Evolutionary conservation across 2,888 invertebrate species (phyloP), one percentile per base, ranked within the genome.

Genomic region (Elaeidobius kamerunicus): DNA sequence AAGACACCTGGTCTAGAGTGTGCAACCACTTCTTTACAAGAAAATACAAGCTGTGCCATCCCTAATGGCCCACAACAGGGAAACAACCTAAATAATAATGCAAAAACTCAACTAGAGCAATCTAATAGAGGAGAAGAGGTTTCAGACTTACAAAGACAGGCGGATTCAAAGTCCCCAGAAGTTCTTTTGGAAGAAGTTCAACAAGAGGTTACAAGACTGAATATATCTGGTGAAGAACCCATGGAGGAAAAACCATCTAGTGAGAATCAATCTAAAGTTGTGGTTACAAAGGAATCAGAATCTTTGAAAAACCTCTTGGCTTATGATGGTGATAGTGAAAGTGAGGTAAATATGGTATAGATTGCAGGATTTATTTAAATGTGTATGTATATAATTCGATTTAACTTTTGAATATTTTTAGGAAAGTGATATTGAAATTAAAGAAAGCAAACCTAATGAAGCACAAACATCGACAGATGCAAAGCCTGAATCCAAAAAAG

Each of bases 271-370:
- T 47, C 47, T 14, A 41, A 47, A 17, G 53, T 56, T 9, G 48
- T 50, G 7, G 23, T 53, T 41, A 53, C 45, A 9, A 49, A 17
- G 16, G 20, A 52, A 34, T 32, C 45, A 15, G 56, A 52, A 9
- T 52, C 56, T 30, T 49, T 56, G 11, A 49, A 35, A 20, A 49
- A 42, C 12, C 39, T 56, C 20, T 23, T 50, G 35, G 19, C 19
- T 4, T 56, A 56, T 53, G 42, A 45, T 45, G 32, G 40, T 11
- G 46, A 41, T 39, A 52, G 42, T 35, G 39, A 42, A 12, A 55
- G 55, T 45, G 51, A 55, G 40, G 55, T 50, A 49, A 9, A n/a
- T n/a, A 23, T 23, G 23, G 23, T 6, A 23, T 23, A 6, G 23
- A 23, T 23, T 23, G 30, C 12, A 30, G 15, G 30, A 5, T 18